Base-by-base conservation (phyloP, 2,797 vertebrate species). In the Sebastes taczanowskii region DNA sequence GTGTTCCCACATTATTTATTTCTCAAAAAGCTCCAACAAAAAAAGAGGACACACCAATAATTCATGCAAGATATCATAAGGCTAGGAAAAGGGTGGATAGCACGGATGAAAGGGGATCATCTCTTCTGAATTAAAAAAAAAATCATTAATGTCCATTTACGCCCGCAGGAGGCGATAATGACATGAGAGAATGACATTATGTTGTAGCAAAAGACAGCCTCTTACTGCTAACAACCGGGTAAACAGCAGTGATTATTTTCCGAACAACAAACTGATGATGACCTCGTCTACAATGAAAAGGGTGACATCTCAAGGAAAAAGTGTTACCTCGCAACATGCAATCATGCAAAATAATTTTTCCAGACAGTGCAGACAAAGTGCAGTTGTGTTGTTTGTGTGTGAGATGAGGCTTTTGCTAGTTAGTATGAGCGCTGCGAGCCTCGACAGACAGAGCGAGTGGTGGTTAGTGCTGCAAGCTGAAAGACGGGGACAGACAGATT, bases 261-360 rank as follows among this genome's bases (percentile, higher is more conserved):
- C 38, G 42, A 62, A 86, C 46, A 85, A 67, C 61, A 84, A 76
- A 86, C 49, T 61, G 52, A 77, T 77, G 58, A 82, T 61, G 66
- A 88, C 74, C 78, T 69, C 5, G 11, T 77, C 67, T 72, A 35
- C 77, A 84, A 61, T 77, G 18, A 80, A 85, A 89, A 74, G 34
- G 71, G 90, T 90, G 93, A 93, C 92, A 94, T 93, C 81, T 93
- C 94, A 93, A 92, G 93, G 88, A 87, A 92, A 93, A 94, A 92
- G 90, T 91, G 90, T 87, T 86, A 91, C 87, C 84, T 89, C 25
- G 42, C 70, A 90, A 82, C 94, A 93, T 94, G 94, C 94, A 88
- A 65, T 80, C 92, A 92, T 94, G 94, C 93, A 92, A 81, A 35
- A 86, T n/a, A 75, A 66, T 86, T 49, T 68, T 11, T 71, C 38